Conservation (phyloP, 2,113 vertebrate genomes). For the Notiomystis cincta region DNA sequence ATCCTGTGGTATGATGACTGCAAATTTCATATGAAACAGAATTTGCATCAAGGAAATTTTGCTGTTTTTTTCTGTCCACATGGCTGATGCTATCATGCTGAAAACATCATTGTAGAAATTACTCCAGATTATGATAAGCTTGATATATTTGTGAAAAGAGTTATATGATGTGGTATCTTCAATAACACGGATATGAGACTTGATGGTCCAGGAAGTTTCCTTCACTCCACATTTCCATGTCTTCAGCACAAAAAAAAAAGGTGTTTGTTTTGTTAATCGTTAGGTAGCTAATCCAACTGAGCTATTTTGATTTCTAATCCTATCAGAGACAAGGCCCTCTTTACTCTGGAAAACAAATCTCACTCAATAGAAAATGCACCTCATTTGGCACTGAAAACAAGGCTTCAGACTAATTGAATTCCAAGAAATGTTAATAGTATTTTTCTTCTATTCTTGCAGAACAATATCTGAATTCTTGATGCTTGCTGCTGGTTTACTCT, state of each 20-base stretch:
- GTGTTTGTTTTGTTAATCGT: neutral
- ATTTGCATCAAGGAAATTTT: conserved; percentile 56
- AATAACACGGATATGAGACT: neutral
- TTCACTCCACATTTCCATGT: neutral
- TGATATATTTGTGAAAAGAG: neutral
- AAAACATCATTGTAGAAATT: conserved; percentile 7
- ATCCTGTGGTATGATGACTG: neutral
- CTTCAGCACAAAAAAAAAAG: neutral
- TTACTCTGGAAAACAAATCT: conserved; percentile 16
- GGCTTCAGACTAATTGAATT: neutral
- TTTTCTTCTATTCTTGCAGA: neutral
- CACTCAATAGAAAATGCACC: neutral
- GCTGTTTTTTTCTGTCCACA: neutral
- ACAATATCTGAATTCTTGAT: conserved; percentile 35
- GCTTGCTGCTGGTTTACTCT: neutral
- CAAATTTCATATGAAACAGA: neutral
- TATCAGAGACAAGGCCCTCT: neutral
- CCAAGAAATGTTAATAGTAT: neutral
- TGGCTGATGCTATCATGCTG: neutral
- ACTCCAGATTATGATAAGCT: neutral
- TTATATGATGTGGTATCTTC: neutral
- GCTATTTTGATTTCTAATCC: conserved; percentile 26
- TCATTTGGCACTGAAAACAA: neutral
- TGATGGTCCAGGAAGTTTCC: neutral
- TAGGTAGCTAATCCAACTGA: neutral